Conservation (phyloP, 2,797 vertebrate genomes). For the Lagodon rhomboides region DNA sequence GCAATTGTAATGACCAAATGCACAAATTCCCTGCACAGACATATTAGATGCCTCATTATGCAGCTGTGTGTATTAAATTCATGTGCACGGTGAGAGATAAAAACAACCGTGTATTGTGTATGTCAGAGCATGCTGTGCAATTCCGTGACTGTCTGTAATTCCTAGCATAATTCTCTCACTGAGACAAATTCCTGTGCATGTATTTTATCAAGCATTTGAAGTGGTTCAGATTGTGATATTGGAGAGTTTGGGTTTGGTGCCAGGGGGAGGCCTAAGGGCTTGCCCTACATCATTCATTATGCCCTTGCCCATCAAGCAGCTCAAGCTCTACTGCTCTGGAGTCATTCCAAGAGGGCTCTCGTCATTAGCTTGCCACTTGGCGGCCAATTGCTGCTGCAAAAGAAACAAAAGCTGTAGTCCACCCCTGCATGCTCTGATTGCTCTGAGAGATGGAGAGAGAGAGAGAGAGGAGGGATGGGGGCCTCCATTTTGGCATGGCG, state of each 20-base stretch:
- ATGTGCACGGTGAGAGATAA: background rate
- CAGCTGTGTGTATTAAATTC: background rate
- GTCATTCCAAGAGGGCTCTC: constrained; percentile 78
- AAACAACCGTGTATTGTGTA: background rate
- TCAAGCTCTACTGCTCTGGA: constrained; percentile 76
- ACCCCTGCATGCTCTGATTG: constrained; percentile 88
- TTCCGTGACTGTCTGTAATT: constrained; percentile 5
- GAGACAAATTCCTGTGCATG: constrained; percentile 48
- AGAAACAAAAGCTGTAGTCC: constrained; percentile 80
- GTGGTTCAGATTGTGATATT: constrained; percentile 58
- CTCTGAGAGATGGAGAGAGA: constrained; percentile 64
- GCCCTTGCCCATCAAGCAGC: constrained; percentile 73
- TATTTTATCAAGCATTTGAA: constrained; percentile 43
- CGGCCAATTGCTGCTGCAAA: constrained; percentile 84
- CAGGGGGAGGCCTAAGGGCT: constrained; percentile 76
- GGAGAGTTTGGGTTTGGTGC: constrained; percentile 56
- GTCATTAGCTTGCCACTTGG: constrained; percentile 88
- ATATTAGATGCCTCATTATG: background rate
- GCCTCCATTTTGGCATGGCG: constrained; percentile 80
- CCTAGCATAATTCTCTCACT: constrained; percentile 9
- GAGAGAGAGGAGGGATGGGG: constrained; percentile 58
- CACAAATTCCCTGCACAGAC: background rate
- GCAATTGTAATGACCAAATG: background rate
- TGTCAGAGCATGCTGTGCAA: background rate
- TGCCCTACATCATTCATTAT: constrained; percentile 81